Evolutionary conservation across 1,140 invertebrate species (phyloP), one percentile per base, ranked within the genome.

Genomic region (Drosophila sucinea): DNA sequence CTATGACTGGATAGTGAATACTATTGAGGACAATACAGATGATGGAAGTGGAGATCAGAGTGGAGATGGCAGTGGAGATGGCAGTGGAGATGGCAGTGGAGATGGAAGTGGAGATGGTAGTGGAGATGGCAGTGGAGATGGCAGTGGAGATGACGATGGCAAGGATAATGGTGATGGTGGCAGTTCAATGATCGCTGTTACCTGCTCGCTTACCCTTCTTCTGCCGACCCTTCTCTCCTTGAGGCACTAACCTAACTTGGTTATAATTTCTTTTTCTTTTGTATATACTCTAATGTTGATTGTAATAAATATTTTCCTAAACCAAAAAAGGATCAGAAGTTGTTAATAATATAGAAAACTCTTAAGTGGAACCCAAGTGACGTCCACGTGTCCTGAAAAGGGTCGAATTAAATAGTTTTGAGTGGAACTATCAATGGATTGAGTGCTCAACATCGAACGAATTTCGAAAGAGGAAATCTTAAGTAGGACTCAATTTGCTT

Each of bases 1-100:
- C 72, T 41, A 94, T 3, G 93, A 94, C 60, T 93, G 93, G 93
- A 91, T 93, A 35, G 23, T 38, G 32, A 3, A 38, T 29, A 64
- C 44, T 8, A 78, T 51, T 27, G 44, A 51, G 7, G 44, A 7
- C 44, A 51, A 51, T 51, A 41, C 11, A 4, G 44, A 27, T 10
- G 7, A 27, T 10, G 44, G 44, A 2, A 51, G 44, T 51, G 44
- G 44, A 23, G 23, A 51, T 2, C 3, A 7, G 2, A 51, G 44
- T 27, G 44, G 44, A 1, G 61, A 71, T 1, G 41, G 41, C 1
- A 64, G 57, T 29, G 69, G 35, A 1, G 60, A 60, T 17, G 38
- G 29, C 2, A 41, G 54, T 38, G 69, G 63, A 1, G 57, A 66
- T 1, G 69, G 41, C 5, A 58, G 40, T 33, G 60, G 25, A 1